Conservation (phyloP, 2,113 vertebrate species). For the Urocitellus parryii region DNA sequence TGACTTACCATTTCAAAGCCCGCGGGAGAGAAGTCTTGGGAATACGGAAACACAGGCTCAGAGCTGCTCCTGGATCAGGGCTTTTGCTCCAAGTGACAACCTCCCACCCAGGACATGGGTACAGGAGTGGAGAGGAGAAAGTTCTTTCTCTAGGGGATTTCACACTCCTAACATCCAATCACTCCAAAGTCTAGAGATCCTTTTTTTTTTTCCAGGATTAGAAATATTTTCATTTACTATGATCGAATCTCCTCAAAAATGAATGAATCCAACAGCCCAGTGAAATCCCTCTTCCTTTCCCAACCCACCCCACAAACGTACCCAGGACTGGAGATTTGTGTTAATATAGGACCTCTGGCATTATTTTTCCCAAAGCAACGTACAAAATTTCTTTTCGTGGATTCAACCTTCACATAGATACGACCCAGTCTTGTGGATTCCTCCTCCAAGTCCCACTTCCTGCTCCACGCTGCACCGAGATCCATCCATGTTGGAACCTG, state of each 20-base stretch:
- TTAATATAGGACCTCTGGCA: too few species aligned
- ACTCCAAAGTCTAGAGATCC: background rate
- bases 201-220: background rate
- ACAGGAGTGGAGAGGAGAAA: background rate
- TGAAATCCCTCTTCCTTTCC: background rate
- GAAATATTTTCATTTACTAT: background rate
- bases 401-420: background rate
- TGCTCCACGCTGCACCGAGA: background rate
- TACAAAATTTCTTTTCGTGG: too few species aligned
- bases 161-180: background rate
- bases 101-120: background rate
- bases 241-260: background rate
- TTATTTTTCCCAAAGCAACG: background rate
- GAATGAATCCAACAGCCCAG: background rate
- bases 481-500: background rate
- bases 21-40: background rate
- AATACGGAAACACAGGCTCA: background rate
- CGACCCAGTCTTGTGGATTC: fast-evolving
- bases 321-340: background rate
- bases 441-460: background rate
- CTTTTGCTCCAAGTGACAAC: background rate
- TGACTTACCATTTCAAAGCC: constrained; percentile 56
- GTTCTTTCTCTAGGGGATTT: background rate
- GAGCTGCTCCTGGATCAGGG: background rate
- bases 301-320: background rate